These are phyloP conservation scores for Hypolimnas misippus DNA, from an alignment of 2,888 invertebrate species.

Conservation along the genomic window DNA sequence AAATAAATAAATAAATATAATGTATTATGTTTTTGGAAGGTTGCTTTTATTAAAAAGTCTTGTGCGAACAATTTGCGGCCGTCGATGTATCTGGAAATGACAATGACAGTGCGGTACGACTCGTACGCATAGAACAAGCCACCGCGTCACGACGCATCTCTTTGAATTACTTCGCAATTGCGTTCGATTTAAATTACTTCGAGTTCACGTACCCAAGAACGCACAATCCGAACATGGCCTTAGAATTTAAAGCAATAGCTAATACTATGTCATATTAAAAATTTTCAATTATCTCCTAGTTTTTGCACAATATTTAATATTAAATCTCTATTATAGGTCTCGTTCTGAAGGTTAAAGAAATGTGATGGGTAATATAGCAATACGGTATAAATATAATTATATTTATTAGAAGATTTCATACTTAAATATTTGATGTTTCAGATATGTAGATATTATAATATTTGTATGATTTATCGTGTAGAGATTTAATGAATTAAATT, in stretches of 20 bases:
- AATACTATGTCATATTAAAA: background rate
- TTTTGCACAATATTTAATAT: constrained; percentile 9
- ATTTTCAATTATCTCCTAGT: background rate
- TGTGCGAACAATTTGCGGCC: too few relatives aligned
- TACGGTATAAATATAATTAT: constrained; percentile 49
- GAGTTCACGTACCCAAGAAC: too few relatives aligned
- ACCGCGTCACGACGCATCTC: too few relatives aligned
- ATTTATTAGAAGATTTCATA: constrained; percentile 1
- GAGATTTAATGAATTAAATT: constrained; percentile 7
- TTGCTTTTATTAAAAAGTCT: too few relatives aligned
- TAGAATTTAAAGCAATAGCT: background rate
- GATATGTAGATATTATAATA: background rate
- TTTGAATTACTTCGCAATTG: too few relatives aligned
- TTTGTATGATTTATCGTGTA: constrained; percentile 5
- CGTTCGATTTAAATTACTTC: too few relatives aligned
- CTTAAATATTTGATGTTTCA: constrained; percentile 1
- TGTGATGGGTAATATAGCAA: constrained; percentile 67
- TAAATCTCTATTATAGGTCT: constrained; percentile 8
- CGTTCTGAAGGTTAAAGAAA: constrained; percentile 44
- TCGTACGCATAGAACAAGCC: too few relatives aligned
- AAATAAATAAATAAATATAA: too few relatives aligned
- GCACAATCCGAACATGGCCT: too few relatives aligned
- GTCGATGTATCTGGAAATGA: too few relatives aligned
- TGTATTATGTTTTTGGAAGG: too few relatives aligned
- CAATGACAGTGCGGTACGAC: too few relatives aligned